A percentile compares a stretch with the other conserved stretches of the same genome.
phyloP scores from a whole-genome alignment of 2,888 invertebrate species.

The Agriopis marginaria region DNA sequence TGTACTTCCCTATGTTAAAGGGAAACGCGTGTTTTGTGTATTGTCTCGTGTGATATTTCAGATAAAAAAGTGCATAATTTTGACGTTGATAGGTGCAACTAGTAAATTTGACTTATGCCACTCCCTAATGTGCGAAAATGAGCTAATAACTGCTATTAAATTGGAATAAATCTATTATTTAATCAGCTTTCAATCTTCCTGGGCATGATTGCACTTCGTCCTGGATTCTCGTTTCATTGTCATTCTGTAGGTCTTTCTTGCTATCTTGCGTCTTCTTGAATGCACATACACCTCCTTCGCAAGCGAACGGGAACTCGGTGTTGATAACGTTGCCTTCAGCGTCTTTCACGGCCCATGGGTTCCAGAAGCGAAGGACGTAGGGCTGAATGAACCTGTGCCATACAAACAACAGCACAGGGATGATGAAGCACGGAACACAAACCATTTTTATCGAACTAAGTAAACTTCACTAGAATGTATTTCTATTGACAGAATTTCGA shows the following conservation, averaged over 20 bases:
- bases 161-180: slow-evolving; percentile 2
- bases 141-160: neutral
- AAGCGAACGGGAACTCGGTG: slow-evolving; percentile 87
- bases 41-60: no score
- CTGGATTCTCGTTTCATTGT: slow-evolving; percentile 43
- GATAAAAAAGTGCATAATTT: no score
- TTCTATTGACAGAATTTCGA: slow-evolving; percentile 7
- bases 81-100: neutral
- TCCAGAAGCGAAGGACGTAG: slow-evolving; percentile 92
- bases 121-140: neutral
- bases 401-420: slow-evolving; percentile 92
- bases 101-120: neutral
- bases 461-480: neutral
- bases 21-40: no score
- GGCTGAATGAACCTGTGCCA: slow-evolving; percentile 96
- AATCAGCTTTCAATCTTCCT: slow-evolving; percentile 39
- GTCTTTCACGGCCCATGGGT: slow-evolving; percentile 90
- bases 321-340: slow-evolving; percentile 85
- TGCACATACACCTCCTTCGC: slow-evolving; percentile 86
- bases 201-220: slow-evolving; percentile 30
- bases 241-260: slow-evolving; percentile 49
- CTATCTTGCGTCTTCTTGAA: slow-evolving; percentile 60
- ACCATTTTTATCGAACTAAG: slow-evolving; percentile 85
- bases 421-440: slow-evolving; percentile 94
- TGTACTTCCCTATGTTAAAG: no score